These are phyloP conservation scores for Haliclona indistincta DNA, from an alignment of 37 sponge, comb jelly and placozoan genomes.

Conservation along the genomic window DNA sequence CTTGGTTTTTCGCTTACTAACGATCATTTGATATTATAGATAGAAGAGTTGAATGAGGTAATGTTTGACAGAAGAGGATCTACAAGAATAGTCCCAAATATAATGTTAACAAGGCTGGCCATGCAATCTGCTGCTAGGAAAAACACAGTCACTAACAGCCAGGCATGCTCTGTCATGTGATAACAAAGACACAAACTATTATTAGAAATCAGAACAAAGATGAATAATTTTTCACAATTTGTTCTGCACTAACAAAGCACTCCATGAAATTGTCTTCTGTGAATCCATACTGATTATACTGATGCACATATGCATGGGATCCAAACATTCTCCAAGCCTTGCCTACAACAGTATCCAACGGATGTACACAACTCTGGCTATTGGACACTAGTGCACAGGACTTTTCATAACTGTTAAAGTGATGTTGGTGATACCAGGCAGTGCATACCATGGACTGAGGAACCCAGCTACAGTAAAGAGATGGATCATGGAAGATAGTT, in stretches of 20 bases:
- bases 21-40: too few relatives aligned
- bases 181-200: too few relatives aligned
- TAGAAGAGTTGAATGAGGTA: too few relatives aligned
- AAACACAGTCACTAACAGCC: too few relatives aligned
- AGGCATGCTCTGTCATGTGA: too few relatives aligned
- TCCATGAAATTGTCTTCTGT: constrained; percentile 54
- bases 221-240: constrained; percentile 67
- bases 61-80: too few relatives aligned
- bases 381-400: constrained; percentile 65
- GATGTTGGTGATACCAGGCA: constrained; percentile 34
- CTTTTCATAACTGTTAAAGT: constrained; percentile 82
- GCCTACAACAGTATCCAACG: constrained; percentile 43
- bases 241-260: constrained; percentile 72
- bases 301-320: constrained; percentile 79
- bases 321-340: constrained; percentile 80
- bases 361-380: constrained; percentile 55
- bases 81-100: too few relatives aligned
- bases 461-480: constrained; percentile 36
- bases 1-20: too few relatives aligned
- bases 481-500: constrained; percentile 21
- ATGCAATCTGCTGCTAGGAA: too few relatives aligned
- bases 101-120: too few relatives aligned
- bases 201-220: too few relatives aligned
- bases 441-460: constrained; percentile 16
- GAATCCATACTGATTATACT: constrained; percentile 74